These are phyloP conservation scores for Acridotheres tristis DNA, from an alignment of 2,797 vertebrate genomes.

Conservation along the genomic window DNA sequence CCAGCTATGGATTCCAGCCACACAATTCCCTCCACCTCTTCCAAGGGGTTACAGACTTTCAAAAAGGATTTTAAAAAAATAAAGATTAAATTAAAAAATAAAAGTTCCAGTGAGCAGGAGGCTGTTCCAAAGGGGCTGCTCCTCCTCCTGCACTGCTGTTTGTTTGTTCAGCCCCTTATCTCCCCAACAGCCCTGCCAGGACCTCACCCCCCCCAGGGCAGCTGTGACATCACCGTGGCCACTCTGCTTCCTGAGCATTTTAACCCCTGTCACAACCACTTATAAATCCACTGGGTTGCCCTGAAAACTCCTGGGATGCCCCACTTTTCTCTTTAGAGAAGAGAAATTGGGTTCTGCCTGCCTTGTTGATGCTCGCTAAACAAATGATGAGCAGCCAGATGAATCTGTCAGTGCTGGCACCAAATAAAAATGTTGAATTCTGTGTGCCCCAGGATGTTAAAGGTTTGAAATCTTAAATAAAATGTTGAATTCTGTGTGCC, in stretches of 20 bases:
- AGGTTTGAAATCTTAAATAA: background rate
- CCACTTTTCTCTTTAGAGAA: accelerated
- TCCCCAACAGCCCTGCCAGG: constrained; percentile 73
- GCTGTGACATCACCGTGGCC: constrained; percentile 67
- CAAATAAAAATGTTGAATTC: background rate
- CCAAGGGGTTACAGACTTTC: background rate
- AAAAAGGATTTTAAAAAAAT: too few relatives aligned
- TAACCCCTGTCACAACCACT: constrained; percentile 64
- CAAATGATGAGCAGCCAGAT: accelerated
- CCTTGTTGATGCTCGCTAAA: accelerated
- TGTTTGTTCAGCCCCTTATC: constrained; percentile 84
- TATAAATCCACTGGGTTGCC: background rate
- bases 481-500: background rate
- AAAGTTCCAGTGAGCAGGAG: background rate
- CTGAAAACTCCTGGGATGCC: background rate
- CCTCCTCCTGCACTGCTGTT: constrained; percentile 79
- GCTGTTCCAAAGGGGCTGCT: constrained; percentile 77
- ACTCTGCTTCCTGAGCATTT: constrained; percentile 58
- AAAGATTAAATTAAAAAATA: background rate
- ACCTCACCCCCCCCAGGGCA: constrained; percentile 76
- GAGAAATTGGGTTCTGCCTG: background rate
- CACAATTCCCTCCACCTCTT: constrained; percentile 6
- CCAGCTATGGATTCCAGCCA: background rate
- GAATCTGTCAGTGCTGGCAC: background rate
- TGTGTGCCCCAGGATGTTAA: accelerated